Conservation (phyloP, 2,113 vertebrate species). For the Amblyornis subalaris region DNA sequence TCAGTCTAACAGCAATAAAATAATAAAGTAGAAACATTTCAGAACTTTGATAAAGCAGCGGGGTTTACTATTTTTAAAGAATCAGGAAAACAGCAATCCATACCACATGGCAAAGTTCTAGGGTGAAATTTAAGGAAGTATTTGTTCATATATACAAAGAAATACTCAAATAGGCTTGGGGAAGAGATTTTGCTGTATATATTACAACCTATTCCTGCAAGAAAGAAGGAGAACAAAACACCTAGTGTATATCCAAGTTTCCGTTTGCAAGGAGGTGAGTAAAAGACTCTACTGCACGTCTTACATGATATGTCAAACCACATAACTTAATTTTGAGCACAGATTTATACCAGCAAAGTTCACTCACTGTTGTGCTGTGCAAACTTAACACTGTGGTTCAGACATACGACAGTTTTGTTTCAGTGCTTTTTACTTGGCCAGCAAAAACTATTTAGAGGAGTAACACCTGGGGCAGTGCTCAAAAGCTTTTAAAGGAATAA, state of each 20-base stretch:
- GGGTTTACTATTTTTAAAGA: background rate
- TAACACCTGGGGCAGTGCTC: background rate
- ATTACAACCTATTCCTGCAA: background rate
- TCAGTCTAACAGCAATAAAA: background rate
- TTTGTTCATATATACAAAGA: background rate
- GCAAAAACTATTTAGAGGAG: background rate
- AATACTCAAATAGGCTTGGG: background rate
- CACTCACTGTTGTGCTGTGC: background rate
- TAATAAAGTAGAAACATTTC: background rate
- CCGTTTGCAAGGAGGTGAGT: background rate
- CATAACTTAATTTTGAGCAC: background rate
- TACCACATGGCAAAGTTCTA: background rate
- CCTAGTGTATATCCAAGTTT: background rate
- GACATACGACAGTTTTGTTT: background rate
- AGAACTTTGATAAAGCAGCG: background rate
- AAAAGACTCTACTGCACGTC: no score
- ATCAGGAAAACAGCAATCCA: background rate
- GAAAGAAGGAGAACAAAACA: background rate
- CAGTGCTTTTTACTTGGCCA: background rate
- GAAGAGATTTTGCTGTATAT: background rate
- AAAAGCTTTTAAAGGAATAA: background rate
- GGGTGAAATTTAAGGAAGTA: background rate
- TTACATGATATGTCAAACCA: rapidly evolving
- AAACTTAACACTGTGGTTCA: background rate
- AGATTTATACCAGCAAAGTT: background rate